A percentile compares a stretch with the other conserved stretches of the same genome.
Evolutionary conservation across 2,888 invertebrate genomes (phyloP).

Genomic region (Conus canariensis): DNA sequence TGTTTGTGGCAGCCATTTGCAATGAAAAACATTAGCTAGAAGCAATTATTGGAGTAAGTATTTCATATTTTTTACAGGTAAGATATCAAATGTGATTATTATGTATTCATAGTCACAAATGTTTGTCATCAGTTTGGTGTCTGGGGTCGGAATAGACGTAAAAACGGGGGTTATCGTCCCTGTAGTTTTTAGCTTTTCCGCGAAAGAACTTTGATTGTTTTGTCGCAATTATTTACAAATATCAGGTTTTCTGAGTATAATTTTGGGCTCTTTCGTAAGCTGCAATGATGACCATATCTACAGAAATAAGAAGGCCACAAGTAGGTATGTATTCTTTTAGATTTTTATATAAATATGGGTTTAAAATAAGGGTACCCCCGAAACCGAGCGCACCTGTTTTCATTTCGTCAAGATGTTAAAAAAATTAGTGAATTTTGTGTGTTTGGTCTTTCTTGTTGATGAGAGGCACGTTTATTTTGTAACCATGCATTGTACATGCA

Average conservation of each 20-base stretch:
- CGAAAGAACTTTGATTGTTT: conserved; percentile 29
- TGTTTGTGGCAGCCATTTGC: conserved; percentile 55
- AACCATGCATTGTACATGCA: background rate
- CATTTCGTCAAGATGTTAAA: background rate
- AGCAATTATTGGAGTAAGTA: conserved; percentile 49
- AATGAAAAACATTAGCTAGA: conserved; percentile 50
- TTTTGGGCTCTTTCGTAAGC: background rate
- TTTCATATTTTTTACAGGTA: conserved; percentile 51
- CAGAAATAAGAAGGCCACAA: too few relatives aligned
- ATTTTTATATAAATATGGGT: background rate
- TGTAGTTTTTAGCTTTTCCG: conserved; percentile 42
- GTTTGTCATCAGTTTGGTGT: conserved; percentile 24
- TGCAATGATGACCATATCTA: too few relatives aligned
- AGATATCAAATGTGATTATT: conserved; percentile 37
- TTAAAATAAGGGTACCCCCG: background rate
- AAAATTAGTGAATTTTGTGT: background rate
- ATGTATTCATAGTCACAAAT: conserved; percentile 11
- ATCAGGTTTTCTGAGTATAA: background rate
- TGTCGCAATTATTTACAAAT: conserved; percentile 32
- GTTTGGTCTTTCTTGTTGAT: background rate
- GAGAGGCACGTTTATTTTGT: background rate
- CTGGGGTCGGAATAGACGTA: conserved; percentile 11
- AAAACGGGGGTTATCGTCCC: conserved; percentile 42
- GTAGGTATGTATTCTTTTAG: too few relatives aligned
- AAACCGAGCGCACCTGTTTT: background rate